A percentile compares a stretch with the other conserved stretches of the same genome.
phyloP scores from a whole-genome alignment of 2,113 vertebrate species.

The Alectura lathami region DNA sequence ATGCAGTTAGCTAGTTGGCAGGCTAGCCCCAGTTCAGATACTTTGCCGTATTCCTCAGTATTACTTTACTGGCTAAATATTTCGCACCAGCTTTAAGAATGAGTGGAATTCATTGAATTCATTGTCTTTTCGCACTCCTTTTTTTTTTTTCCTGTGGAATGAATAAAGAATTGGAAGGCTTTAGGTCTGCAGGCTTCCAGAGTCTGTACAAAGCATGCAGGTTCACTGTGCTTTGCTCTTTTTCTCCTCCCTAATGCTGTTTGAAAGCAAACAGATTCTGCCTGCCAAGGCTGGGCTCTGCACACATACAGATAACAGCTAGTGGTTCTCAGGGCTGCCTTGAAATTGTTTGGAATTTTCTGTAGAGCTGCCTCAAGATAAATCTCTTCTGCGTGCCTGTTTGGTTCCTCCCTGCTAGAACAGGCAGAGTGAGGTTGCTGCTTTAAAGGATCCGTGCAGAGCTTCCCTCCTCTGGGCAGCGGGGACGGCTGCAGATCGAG shows the following conservation, averaged over 20 bases:
- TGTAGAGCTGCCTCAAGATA: background rate
- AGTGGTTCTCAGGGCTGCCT: background rate
- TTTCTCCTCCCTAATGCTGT: background rate
- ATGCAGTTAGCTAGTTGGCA: background rate
- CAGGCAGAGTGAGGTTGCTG: background rate
- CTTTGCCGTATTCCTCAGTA: background rate
- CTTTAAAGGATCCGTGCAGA: background rate
- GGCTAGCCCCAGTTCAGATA: background rate
- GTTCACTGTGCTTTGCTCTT: background rate
- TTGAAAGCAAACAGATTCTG: background rate
- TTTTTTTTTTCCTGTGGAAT: background rate
- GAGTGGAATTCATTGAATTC: conserved; percentile 41
- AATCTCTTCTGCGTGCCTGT: background rate
- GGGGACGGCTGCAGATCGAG: background rate
- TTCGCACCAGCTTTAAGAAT: background rate
- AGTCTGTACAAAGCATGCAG: background rate
- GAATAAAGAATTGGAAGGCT: background rate
- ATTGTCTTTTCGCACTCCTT: background rate
- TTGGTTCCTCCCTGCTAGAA: background rate
- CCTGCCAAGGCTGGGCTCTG: background rate
- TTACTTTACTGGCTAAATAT: conserved; percentile 10
- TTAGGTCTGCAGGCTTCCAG: background rate
- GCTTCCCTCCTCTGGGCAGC: background rate
- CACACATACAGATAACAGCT: background rate
- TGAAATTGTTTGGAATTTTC: background rate